Base-by-base conservation (phyloP, 2,888 invertebrate genomes). In the Liodrosophila aerea region DNA sequence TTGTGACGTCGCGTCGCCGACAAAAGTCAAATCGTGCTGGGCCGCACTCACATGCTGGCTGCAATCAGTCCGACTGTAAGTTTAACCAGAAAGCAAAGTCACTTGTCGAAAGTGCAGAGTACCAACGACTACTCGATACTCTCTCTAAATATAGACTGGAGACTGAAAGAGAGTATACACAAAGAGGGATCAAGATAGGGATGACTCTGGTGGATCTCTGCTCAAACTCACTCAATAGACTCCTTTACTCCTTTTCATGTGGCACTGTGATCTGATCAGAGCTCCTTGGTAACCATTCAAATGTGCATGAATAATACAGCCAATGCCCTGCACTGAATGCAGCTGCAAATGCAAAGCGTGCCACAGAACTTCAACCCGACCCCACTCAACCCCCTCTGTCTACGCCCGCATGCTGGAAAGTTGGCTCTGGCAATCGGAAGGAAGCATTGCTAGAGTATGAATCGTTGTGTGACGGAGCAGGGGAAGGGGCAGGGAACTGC, bases 1-100 rank as follows among this genome's bases (percentile, higher is more conserved):
- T 85, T 84, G 85, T 77, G 85, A 85, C 85, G 82, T 82, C 72
- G 85, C 85, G 85, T 82, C 85, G 82, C 82, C 72, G 67, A 78
- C 78, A 78, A 77, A 77, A 77, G 85, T 85, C 77, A 85, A 85
- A 82, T 78, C 75, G 72, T 84, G 85, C 77, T 54, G 18, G 31
- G 57, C 41, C 57, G 40, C 49, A 27, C 54, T 49, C 43, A 56
- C 49, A 49, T 44, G 46, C 44, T 51, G 54, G 40, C 65, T 57
- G 65, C 82, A 84, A 84, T 81, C 74, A 84, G 69, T 68, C 73
- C 47, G 27, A 50, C 37, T 15, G 22, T 22, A 5, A 18, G 47
- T 66, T 50, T 16, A 40, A 47, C 33, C 43, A 44, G 29, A 31
- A 37, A 49, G 47, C 49, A 22, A 39, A 51, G 16, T 49, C 18